phyloP scores from a whole-genome alignment of 2,797 vertebrate species.

The Rhincodon typus region DNA sequence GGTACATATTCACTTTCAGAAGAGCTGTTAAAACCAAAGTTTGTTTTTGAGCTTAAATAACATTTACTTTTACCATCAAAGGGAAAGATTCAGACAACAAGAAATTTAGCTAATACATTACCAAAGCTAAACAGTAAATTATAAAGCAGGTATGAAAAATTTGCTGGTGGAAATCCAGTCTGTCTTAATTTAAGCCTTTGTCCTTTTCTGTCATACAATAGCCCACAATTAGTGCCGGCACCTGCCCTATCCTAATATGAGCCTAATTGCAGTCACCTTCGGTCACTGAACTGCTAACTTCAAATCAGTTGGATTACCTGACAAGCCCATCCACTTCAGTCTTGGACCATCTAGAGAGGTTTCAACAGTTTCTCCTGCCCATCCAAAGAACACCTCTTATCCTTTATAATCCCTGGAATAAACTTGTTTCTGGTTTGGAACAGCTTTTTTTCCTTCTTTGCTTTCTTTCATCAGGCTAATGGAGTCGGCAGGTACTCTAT shows the following conservation, averaged over 20 bases:
- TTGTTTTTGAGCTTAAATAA: not conserved
- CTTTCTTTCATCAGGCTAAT: slow-evolving; percentile 85
- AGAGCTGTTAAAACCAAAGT: not conserved
- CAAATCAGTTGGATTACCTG: slow-evolving; percentile 69
- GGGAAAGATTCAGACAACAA: not conserved
- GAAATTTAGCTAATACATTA: not conserved
- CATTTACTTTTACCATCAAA: slow-evolving; percentile 6
- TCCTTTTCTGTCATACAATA: slow-evolving; percentile 37
- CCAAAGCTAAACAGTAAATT: slow-evolving; percentile 22
- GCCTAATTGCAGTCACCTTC: slow-evolving; percentile 69
- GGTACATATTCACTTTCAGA: not conserved
- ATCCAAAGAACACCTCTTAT: slow-evolving; percentile 64
- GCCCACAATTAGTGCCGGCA: slow-evolving; percentile 57
- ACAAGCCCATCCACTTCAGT: slow-evolving; percentile 65
- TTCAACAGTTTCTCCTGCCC: slow-evolving; percentile 61
- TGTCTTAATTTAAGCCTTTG: not conserved
- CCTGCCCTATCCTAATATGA: slow-evolving; percentile 64
- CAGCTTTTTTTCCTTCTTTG: slow-evolving; percentile 55
- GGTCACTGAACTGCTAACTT: slow-evolving; percentile 60
- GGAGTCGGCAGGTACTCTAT: slow-evolving; percentile 79
- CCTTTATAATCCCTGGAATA: slow-evolving; percentile 75
- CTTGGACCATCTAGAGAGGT: slow-evolving; percentile 60
- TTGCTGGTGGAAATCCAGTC: not conserved
- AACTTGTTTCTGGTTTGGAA: slow-evolving; percentile 68
- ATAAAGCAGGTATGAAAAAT: slow-evolving; percentile 20